These are phyloP conservation scores for Psephotus haematonotus DNA, from an alignment of 2,113 vertebrate species.

Conservation along the genomic window DNA sequence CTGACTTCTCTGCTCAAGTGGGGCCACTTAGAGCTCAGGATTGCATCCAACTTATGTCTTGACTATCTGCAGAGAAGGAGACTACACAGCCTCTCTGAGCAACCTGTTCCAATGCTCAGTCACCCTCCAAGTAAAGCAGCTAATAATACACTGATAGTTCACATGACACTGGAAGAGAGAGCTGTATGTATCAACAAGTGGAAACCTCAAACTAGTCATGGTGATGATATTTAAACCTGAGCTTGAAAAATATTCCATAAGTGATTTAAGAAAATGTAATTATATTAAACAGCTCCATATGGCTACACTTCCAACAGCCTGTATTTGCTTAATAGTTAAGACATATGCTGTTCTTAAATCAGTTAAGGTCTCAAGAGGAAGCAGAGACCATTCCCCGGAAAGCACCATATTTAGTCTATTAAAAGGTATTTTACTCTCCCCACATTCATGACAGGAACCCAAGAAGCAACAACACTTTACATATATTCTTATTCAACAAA, in stretches of 20 bases:
- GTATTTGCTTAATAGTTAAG: background rate
- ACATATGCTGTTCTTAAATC: background rate
- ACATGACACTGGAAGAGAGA: background rate
- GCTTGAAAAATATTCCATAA: background rate
- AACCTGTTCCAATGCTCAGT: background rate
- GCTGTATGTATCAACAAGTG: background rate
- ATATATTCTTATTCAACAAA: background rate
- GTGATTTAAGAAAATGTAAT: background rate
- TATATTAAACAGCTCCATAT: background rate
- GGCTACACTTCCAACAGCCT: background rate
- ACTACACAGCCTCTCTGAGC: background rate
- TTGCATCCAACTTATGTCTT: background rate
- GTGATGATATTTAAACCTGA: background rate
- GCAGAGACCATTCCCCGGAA: background rate
- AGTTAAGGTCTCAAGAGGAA: background rate
- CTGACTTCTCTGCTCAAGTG: background rate
- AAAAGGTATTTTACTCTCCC: background rate
- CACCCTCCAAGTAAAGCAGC: background rate
- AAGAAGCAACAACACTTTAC: background rate
- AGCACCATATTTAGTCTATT: background rate
- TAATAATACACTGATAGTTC: background rate
- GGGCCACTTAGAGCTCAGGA: background rate
- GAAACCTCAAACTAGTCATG: background rate
- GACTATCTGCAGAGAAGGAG: background rate
- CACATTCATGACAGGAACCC: fast-evolving